phyloP scores from a whole-genome alignment of 2,888 invertebrate species.

The Lepidochrysops patricia region DNA sequence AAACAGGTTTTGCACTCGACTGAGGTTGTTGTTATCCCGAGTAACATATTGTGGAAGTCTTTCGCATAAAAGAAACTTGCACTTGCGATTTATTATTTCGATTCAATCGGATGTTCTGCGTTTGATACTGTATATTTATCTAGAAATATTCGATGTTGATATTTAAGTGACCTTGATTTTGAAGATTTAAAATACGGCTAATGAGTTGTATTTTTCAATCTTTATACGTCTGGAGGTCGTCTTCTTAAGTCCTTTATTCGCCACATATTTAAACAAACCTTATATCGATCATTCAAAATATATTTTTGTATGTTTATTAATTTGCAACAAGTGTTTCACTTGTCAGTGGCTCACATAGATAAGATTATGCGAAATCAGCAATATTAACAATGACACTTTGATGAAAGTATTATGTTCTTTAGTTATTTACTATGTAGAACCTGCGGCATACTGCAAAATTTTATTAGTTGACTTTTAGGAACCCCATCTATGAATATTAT shows the following conservation, averaged over 20 bases:
- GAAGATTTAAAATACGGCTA: no score
- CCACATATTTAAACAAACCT: not conserved
- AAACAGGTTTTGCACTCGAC: constrained; percentile 70
- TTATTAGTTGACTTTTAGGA: not conserved
- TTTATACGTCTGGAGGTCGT: not conserved
- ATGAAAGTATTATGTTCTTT: not conserved
- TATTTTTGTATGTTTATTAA: not conserved
- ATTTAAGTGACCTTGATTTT: constrained; percentile 4
- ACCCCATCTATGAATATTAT: not conserved
- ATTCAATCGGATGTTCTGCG: constrained; percentile 30
- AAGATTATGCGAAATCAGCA: not conserved
- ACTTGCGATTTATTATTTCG: constrained; percentile 28
- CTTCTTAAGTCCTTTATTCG: not conserved
- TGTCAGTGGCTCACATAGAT: not conserved
- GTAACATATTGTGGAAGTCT: constrained; percentile 52
- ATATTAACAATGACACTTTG: not conserved
- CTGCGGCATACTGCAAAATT: not conserved
- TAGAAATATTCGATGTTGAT: not conserved
- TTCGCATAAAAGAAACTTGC: constrained; percentile 37
- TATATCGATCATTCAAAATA: not conserved
- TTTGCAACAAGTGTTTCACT: not conserved
- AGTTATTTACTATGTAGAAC: not conserved
- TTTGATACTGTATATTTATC: not conserved
- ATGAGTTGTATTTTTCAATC: not conserved
- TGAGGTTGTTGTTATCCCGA: constrained; percentile 61